These are phyloP conservation scores for Sterna hirundo DNA, from an alignment of 2,113 vertebrate species.

Conservation along the genomic window DNA sequence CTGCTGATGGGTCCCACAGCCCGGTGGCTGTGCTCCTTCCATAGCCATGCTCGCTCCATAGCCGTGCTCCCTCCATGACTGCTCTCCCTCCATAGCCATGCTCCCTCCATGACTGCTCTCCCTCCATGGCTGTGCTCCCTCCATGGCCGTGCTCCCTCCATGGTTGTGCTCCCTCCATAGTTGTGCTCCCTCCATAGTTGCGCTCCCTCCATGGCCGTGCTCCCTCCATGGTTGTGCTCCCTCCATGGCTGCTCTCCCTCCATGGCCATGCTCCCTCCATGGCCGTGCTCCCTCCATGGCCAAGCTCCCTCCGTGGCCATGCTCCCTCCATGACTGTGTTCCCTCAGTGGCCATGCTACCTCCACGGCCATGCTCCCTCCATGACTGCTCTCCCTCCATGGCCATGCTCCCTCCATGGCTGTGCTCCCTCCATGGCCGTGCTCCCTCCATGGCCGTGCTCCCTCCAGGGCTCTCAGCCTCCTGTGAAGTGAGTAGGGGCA, in stretches of 20 bases:
- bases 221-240: background rate
- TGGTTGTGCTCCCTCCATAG: background rate
- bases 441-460: background rate
- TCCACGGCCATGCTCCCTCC: background rate
- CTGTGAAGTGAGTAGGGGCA: background rate
- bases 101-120: too few relatives aligned
- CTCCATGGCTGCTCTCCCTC: too few relatives aligned
- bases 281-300: background rate
- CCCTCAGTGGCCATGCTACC: background rate
- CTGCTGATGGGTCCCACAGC: background rate
- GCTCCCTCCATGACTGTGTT: background rate
- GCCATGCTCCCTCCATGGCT: too few relatives aligned
- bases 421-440: background rate
- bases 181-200: background rate
- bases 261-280: background rate
- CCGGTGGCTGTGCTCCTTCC: rapidly evolving
- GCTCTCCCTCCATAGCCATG: background rate
- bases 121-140: background rate
- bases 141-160: background rate
- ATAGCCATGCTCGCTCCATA: background rate
- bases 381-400: background rate
- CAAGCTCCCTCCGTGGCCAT: too few relatives aligned
- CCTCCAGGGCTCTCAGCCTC: background rate
- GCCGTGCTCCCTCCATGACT: background rate
- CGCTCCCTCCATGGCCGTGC: background rate